phyloP scores from a whole-genome alignment of 2,113 vertebrate genomes.

The Spea bombifrons region DNA sequence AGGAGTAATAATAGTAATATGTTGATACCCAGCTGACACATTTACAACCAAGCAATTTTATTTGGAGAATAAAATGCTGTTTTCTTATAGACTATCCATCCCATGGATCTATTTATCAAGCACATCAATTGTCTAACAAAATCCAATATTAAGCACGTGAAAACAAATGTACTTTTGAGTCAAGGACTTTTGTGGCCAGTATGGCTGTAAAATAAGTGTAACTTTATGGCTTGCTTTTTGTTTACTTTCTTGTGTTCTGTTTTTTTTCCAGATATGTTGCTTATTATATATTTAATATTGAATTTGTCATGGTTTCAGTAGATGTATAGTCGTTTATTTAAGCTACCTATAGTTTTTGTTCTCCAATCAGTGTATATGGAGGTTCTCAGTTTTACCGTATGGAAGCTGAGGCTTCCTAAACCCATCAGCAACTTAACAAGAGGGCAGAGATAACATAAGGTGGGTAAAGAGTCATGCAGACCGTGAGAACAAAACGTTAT shows the following conservation, averaged over 20 bases:
- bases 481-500: too few species aligned
- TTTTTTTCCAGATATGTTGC: too few species aligned
- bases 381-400: too few species aligned
- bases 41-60: conserved; percentile 36
- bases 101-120: conserved; percentile 26
- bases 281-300: too few species aligned
- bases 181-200: conserved; percentile 3
- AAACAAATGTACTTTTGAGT: conserved; percentile 9
- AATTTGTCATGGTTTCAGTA: too few species aligned
- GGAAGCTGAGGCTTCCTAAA: too few species aligned
- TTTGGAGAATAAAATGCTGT: conserved; percentile 26
- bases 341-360: too few species aligned
- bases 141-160: neutral
- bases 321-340: too few species aligned
- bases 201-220: neutral
- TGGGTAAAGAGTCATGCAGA: too few species aligned
- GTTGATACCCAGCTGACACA: conserved; percentile 40
- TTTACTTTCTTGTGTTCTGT: neutral
- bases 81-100: conserved; percentile 14
- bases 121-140: conserved; percentile 8
- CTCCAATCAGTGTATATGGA: too few species aligned
- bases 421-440: too few species aligned
- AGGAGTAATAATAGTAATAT: conserved; percentile 34
- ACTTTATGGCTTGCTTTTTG: neutral
- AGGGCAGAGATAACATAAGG: too few species aligned